Evolutionary conservation across 1,140 invertebrate species (phyloP).

Genomic region (Neocloeon triangulifer): DNA sequence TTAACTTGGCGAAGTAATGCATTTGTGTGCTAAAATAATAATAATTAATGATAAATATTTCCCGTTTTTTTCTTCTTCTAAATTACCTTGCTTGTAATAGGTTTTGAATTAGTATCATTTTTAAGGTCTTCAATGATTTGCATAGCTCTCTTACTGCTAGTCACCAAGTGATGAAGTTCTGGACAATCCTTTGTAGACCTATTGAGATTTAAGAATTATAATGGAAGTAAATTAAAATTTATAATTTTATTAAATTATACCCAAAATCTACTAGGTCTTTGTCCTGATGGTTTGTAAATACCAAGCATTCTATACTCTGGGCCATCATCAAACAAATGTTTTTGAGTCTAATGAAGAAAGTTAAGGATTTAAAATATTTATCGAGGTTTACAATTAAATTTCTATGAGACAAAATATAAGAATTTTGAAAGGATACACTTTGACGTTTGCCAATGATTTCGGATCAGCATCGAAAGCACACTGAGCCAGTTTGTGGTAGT

Average conservation of each 20-base stretch:
- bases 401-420: constrained; percentile 1
- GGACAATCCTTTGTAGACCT: background rate
- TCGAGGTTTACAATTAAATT: constrained; percentile 2
- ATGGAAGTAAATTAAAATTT: background rate
- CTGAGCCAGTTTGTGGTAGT: constrained; percentile 66
- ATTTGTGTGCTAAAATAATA: constrained; percentile 41
- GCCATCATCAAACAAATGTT: constrained; percentile 52
- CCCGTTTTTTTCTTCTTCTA: no score
- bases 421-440: constrained; percentile 29
- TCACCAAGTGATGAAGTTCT: no score
- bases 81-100: no score
- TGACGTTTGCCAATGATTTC: constrained; percentile 55
- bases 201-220: no score
- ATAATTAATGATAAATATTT: no score
- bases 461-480: constrained; percentile 85
- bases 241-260: constrained; percentile 6
- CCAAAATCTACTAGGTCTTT: constrained; percentile 22
- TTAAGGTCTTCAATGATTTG: no score
- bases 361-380: constrained; percentile 1
- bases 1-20: constrained; percentile 39
- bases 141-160: no score
- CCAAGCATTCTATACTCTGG: constrained; percentile 46
- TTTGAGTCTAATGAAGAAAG: constrained; percentile 30
- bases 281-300: constrained; percentile 20
- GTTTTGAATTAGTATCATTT: no score